phyloP scores from a whole-genome alignment of 2,888 invertebrate genomes.

The Sicus ferrugineus region DNA sequence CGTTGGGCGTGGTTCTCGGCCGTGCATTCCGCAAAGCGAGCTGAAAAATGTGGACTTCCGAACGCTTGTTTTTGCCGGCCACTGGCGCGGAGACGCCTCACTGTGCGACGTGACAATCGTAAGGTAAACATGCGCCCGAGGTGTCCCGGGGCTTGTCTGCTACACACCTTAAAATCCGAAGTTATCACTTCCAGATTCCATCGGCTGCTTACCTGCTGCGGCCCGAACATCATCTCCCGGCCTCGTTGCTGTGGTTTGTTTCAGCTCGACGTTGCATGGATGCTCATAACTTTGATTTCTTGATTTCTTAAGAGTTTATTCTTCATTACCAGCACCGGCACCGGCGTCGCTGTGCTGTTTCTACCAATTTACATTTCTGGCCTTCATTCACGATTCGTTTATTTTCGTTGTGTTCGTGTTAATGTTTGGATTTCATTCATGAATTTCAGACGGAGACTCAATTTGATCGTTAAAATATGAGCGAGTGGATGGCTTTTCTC shows the following conservation, averaged over 20 bases:
- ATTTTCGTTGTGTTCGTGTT: slow-evolving; percentile 8
- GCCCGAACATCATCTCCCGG: background rate
- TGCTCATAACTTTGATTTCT: slow-evolving; percentile 11
- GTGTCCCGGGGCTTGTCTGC: background rate
- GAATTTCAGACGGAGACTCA: slow-evolving; percentile 17
- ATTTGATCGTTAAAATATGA: slow-evolving; percentile 17
- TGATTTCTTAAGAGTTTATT: slow-evolving; percentile 10
- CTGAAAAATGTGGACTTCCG: no score
- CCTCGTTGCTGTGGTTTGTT: background rate
- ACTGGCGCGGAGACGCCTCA: background rate
- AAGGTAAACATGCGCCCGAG: background rate
- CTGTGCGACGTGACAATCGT: background rate
- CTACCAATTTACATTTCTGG: slow-evolving; percentile 7
- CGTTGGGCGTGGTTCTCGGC: no score
- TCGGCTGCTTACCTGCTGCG: slow-evolving; percentile 3
- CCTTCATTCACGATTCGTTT: slow-evolving; percentile 11
- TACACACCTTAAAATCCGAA: slow-evolving; percentile 11
- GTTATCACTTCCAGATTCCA: slow-evolving; percentile 7
- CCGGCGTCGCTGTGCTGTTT: background rate
- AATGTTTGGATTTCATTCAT: slow-evolving; percentile 16
- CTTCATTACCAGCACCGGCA: background rate
- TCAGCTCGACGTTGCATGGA: background rate
- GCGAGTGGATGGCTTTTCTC: slow-evolving; percentile 16
- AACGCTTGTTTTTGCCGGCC: no score
- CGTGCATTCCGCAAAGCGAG: no score